Conservation (phyloP, 2,113 vertebrate genomes). For the Eidolon helvum region DNA sequence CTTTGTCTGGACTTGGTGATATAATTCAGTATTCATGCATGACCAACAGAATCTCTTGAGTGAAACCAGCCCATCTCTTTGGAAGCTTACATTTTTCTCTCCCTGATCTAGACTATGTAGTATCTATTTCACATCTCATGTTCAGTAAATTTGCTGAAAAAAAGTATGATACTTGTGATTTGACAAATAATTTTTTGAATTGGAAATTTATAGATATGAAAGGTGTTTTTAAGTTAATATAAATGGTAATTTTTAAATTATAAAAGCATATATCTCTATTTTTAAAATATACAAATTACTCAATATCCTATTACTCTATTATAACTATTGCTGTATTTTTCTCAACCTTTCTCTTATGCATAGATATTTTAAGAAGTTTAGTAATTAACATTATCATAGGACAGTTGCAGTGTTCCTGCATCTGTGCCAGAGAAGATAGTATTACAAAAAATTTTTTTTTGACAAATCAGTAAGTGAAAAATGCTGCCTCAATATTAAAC, state of each 20-base stretch:
- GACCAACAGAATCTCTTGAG: background rate
- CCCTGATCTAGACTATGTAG: background rate
- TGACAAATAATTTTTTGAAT: background rate
- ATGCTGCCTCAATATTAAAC: background rate
- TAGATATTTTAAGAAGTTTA: background rate
- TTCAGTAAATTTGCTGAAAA: background rate
- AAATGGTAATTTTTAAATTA: slow-evolving; percentile 29
- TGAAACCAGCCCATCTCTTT: background rate
- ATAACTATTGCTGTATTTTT: background rate
- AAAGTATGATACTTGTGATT: background rate
- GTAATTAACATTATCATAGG: background rate
- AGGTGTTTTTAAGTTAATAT: background rate
- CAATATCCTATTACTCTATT: background rate
- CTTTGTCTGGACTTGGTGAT: background rate
- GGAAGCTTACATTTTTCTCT: background rate
- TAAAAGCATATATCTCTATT: background rate
- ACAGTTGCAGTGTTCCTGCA: background rate
- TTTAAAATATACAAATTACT: background rate
- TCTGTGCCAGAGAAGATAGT: background rate
- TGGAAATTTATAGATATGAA: background rate
- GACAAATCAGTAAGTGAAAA: background rate
- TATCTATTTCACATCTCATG: background rate
- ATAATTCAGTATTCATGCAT: background rate
- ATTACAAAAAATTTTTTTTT: background rate
- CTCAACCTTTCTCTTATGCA: background rate